Conservation (phyloP, 2,888 invertebrate species). For the Parochlus steinenii region DNA sequence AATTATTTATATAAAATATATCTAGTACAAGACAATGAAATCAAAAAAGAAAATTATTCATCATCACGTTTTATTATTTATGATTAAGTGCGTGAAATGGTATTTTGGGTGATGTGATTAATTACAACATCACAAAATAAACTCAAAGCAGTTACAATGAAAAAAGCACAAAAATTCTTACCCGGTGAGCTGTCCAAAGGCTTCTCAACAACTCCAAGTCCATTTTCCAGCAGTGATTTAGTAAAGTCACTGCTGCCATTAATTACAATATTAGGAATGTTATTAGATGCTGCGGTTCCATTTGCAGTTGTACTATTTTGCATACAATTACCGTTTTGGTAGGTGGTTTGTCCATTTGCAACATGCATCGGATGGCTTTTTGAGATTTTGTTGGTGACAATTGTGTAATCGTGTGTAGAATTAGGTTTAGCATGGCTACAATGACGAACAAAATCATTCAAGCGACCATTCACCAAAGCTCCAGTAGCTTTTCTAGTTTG, state of each 20-base stretch:
- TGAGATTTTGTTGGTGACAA: constrained; percentile 5
- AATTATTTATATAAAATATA: too few species aligned
- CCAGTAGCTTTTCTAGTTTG: too few species aligned
- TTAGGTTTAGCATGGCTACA: neutral
- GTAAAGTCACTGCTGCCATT: constrained; percentile 12
- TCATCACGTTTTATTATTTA: constrained; percentile 1
- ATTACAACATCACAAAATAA: neutral
- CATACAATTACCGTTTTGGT: constrained; percentile 13
- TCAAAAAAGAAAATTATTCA: constrained; percentile 3
- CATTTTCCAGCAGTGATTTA: constrained; percentile 21
- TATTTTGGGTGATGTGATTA: too few species aligned
- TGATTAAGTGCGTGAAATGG: too few species aligned
- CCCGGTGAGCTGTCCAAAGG: constrained; percentile 15
- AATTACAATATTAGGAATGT: constrained; percentile 10
- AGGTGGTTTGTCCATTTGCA: constrained; percentile 1
- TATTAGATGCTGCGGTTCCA: constrained; percentile 5
- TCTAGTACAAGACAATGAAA: constrained; percentile 6
- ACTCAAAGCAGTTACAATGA: neutral
- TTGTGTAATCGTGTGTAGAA: neutral
- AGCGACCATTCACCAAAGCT: too few species aligned
- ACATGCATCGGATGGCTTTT: constrained; percentile 8
- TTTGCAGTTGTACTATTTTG: constrained; percentile 1
- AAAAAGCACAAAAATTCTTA: constrained; percentile 19
- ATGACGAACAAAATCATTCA: constrained; percentile 3
- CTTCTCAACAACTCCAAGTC: neutral